Conservation (phyloP, 2,797 vertebrate genomes). For the Heliangelus exortis region DNA sequence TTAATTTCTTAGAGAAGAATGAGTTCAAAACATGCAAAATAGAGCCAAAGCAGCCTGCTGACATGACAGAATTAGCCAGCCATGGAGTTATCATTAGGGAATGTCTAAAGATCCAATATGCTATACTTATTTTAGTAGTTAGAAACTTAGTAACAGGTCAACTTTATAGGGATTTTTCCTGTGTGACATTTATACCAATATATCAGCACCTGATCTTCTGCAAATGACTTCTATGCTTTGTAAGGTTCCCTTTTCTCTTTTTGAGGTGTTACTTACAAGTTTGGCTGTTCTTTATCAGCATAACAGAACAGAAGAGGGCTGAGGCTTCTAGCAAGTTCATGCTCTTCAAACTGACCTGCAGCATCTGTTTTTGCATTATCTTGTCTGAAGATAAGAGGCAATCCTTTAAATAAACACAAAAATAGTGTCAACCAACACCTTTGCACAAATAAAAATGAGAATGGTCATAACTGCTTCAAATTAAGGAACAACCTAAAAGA, state of each 20-base stretch:
- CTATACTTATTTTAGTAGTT: slow-evolving; percentile 1
- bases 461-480: background rate
- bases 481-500: background rate
- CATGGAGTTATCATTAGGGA: slow-evolving; percentile 32
- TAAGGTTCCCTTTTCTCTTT: background rate
- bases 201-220: background rate
- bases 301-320: slow-evolving; percentile 96
- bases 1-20: background rate
- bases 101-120: background rate
- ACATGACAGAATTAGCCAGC: background rate
- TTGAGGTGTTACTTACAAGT: slow-evolving; percentile 83
- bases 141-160: background rate
- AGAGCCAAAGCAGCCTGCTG: slow-evolving; percentile 13
- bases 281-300: slow-evolving; percentile 95
- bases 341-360: slow-evolving; percentile 96
- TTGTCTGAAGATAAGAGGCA: slow-evolving; percentile 97
- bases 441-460: background rate
- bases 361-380: slow-evolving; percentile 93
- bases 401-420: slow-evolving; percentile 77
- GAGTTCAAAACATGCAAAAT: slow-evolving; percentile 23
- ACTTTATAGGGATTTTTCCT: slow-evolving; percentile 10
- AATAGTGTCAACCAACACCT: background rate
- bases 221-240: background rate
- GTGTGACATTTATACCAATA: background rate
- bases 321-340: slow-evolving; percentile 94